Evolutionary conservation across 2,113 vertebrate genomes (phyloP).

Genomic region (Salvator merianae): DNA sequence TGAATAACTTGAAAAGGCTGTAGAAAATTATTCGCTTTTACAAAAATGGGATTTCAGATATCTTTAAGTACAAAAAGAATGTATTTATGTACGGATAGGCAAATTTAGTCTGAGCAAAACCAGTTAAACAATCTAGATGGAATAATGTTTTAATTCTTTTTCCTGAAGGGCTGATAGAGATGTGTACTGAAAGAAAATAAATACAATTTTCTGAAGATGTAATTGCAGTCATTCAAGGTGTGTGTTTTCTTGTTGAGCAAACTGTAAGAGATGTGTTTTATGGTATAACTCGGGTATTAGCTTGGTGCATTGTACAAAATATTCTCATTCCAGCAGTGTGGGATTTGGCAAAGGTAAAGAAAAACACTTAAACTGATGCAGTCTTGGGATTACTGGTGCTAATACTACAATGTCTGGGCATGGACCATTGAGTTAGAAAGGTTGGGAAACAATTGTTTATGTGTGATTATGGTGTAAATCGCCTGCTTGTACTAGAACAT

Average conservation of each 20-base stretch:
- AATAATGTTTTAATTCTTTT: not conserved
- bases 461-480: not conserved
- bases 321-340: not conserved
- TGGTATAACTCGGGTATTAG: not conserved
- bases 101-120: not conserved
- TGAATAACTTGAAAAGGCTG: not conserved
- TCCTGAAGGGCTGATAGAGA: not conserved
- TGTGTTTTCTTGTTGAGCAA: not conserved
- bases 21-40: slow-evolving; percentile 16
- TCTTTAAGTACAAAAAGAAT: not conserved
- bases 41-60: not conserved
- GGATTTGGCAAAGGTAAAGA: not conserved
- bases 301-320: not conserved
- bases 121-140: not conserved
- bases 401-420: not conserved
- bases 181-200: not conserved
- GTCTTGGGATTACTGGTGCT: not conserved
- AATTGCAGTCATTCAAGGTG: not conserved
- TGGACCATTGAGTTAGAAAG: not conserved
- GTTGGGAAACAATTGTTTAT: not conserved
- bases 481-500: not conserved
- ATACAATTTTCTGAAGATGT: not conserved
- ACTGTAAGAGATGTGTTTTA: not conserved
- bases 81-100: not conserved
- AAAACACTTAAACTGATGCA: not conserved